Percentiles rank a stretch among this genome's conserved stretches.
These are phyloP conservation scores for Ctenopoma multispine DNA, from an alignment of 2,797 vertebrate species.

Conservation along the genomic window DNA sequence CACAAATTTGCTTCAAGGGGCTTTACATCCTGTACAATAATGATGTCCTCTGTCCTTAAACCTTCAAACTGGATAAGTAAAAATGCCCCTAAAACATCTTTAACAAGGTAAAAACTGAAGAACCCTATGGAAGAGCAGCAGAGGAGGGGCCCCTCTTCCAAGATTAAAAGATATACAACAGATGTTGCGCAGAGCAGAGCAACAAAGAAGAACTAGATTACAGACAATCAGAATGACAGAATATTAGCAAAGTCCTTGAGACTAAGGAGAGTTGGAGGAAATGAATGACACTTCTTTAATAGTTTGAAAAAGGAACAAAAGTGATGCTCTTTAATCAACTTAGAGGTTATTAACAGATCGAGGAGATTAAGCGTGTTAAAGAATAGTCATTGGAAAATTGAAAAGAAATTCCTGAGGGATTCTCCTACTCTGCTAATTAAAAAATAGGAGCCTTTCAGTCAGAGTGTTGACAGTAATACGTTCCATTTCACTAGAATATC, in stretches of 20 bases:
- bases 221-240: neutral
- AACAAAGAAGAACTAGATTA: neutral
- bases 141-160: too few relatives aligned
- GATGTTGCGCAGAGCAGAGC: too few relatives aligned
- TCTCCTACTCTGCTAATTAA: conserved; percentile 59
- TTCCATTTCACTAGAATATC: neutral
- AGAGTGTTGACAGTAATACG: conserved; percentile 35
- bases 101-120: too few relatives aligned
- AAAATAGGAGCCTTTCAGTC: conserved; percentile 30
- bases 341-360: conserved; percentile 72
- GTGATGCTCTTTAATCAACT: conserved; percentile 77
- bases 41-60: too few relatives aligned
- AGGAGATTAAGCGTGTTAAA: conserved; percentile 64
- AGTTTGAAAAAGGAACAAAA: conserved; percentile 62
- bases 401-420: conserved; percentile 64
- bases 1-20: neutral
- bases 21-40: too few relatives aligned
- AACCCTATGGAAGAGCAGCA: too few relatives aligned
- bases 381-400: conserved; percentile 67
- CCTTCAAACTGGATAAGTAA: too few relatives aligned
- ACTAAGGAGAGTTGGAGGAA: conserved; percentile 56
- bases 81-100: too few relatives aligned
- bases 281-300: conserved; percentile 60
- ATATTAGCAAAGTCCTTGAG: conserved; percentile 48
- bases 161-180: too few relatives aligned